These are phyloP conservation scores for Microtus pennsylvanicus DNA, from an alignment of 2,113 vertebrate species.

Conservation along the genomic window DNA sequence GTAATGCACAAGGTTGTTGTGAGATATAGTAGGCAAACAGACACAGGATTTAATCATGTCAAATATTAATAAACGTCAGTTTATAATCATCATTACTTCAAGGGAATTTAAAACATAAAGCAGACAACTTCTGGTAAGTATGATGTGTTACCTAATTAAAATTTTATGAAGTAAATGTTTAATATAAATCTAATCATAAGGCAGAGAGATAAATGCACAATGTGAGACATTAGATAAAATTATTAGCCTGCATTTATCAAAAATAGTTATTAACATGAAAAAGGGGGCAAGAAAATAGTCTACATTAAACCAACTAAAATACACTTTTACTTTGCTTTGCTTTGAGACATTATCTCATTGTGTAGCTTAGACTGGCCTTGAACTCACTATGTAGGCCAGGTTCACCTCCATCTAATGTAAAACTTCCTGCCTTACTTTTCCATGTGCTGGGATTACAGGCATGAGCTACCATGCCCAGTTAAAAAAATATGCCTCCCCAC, in stretches of 20 bases:
- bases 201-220: conserved; percentile 45
- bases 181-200: conserved; percentile 43
- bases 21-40: neutral
- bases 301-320: conserved; percentile 51
- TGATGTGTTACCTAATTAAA: neutral
- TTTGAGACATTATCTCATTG: neutral
- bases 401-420: neutral
- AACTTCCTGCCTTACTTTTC: neutral
- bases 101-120: conserved; percentile 49
- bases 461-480: neutral
- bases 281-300: neutral
- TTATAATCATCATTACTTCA: conserved; percentile 6
- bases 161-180: conserved; percentile 43
- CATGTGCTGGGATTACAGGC: neutral
- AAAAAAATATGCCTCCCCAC: conserved; percentile 24
- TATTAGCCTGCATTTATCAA: neutral
- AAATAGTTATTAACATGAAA: conserved; percentile 20
- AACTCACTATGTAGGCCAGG: neutral
- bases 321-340: neutral
- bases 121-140: neutral
- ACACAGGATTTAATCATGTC: neutral
- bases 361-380: neutral
- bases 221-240: neutral
- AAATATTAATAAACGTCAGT: conserved; percentile 31
- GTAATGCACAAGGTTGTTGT: neutral